Percentiles rank a stretch among this genome's conserved stretches.
These are phyloP conservation scores for Genyomyrus donnyi DNA, from an alignment of 2,113 vertebrate genomes.

Conservation along the genomic window DNA sequence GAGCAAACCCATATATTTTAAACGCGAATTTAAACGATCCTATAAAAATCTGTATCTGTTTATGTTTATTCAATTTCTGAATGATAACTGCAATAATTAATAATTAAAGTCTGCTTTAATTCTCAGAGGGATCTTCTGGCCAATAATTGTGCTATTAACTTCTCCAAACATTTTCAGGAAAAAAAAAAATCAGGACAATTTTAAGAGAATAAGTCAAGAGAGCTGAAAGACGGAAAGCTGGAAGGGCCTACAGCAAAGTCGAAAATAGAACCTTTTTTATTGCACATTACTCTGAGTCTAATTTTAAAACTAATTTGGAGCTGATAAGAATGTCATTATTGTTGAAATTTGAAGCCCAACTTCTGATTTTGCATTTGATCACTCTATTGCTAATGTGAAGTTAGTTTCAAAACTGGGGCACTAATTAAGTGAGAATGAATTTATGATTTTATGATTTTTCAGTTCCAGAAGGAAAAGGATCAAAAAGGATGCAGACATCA, in stretches of 20 bases:
- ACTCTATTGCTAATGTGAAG: constrained; percentile 19
- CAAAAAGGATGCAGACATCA: not conserved
- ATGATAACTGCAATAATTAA: not conserved
- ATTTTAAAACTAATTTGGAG: constrained; percentile 32
- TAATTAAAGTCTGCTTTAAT: constrained; percentile 5
- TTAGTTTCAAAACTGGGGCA: constrained; percentile 22
- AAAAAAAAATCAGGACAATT: constrained; percentile 15
- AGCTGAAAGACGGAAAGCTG: not conserved
- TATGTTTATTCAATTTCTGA: not conserved
- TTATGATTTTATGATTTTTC: constrained; percentile 22
- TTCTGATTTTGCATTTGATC: constrained; percentile 28
- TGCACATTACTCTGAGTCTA: constrained; percentile 25
- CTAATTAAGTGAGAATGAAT: constrained; percentile 22
- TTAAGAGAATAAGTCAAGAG: constrained; percentile 21
- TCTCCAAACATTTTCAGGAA: constrained; percentile 16
- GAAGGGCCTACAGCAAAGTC: constrained; percentile 25
- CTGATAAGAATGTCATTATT: constrained; percentile 31
- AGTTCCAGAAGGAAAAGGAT: not conserved
- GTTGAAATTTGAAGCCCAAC: constrained; percentile 24
- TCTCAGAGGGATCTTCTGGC: not conserved
- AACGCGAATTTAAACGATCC: not conserved
- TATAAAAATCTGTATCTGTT: not conserved
- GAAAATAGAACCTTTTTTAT: constrained; percentile 29
- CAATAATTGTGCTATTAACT: constrained; percentile 19
- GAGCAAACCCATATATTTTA: not conserved